Evolutionary conservation across 2,888 invertebrate species (phyloP), one percentile per base, ranked within the genome.

Genomic region (Tetramorium bicarinatum): DNA sequence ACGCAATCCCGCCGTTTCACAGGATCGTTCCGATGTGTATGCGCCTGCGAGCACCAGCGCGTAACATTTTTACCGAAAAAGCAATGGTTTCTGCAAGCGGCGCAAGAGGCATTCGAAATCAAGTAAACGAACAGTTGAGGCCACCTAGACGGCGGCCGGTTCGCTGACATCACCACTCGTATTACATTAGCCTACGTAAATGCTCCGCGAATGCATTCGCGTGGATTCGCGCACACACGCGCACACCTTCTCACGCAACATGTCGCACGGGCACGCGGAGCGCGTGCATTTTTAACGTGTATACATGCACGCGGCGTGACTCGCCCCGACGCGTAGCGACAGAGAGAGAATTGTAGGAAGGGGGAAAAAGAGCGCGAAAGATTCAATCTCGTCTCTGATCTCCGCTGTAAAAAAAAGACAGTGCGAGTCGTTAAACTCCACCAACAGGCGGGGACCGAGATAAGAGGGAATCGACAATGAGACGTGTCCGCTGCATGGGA

Each of bases 131-230:
- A 64, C 82, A 66, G 41, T 34, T 72, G 62, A 82, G 83, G 71
- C 83, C 82, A 80, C 82, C 87, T 85, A 62, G 62, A 74, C 72
- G 64, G 34, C 59, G 83, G 82, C 64, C 82, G 67, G 82, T 85
- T 87, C 86, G 91, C 90, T 93, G 93, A 93, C 93, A 93, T 93
- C 93, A 93, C 85, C 91, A 87, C 89, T 88, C 85, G 85, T 91
- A 93, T 93, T 93, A 93, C 91, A 91, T 93, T 93, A 90, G 92
- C 92, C 93, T 92, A 88, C 92, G 93, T 92, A 92, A 93, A 93
- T 91, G 90, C 25, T 91, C 92, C 88, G 87, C 87, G 52, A 11
- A 47, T 15, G 15, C 47, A 3, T 3, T 41, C 41, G 41, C 9
- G 41, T 41, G 9, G 41, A 41, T 9, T 41, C 52, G 18, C 52